Conservation (phyloP, 2,113 vertebrate genomes). For the Xiphophorus couchianus region DNA sequence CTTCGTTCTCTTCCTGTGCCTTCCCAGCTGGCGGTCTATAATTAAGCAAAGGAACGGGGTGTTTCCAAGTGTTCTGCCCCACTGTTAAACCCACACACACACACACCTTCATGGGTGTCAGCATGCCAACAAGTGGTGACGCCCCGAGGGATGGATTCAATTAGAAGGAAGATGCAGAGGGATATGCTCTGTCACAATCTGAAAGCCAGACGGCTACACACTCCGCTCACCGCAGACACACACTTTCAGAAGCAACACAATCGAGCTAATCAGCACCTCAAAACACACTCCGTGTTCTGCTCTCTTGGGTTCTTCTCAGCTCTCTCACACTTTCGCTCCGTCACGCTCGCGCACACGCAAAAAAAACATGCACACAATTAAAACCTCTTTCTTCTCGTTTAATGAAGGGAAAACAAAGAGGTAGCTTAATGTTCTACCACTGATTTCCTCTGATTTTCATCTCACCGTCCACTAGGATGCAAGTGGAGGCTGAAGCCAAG, state of each 20-base stretch:
- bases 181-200: slow-evolving; percentile 69
- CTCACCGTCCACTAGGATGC: slow-evolving; percentile 25
- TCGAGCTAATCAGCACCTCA: slow-evolving; percentile 54
- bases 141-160: slow-evolving; percentile 70
- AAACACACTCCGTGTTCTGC: slow-evolving; percentile 20
- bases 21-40: slow-evolving; percentile 61
- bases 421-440: slow-evolving; percentile 16
- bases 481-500: background rate
- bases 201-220: slow-evolving; percentile 28
- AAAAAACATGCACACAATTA: slow-evolving; percentile 5
- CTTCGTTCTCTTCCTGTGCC: slow-evolving; percentile 40
- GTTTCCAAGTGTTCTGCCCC: slow-evolving; percentile 23
- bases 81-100: background rate
- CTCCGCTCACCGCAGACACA: slow-evolving; percentile 11
- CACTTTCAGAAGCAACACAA: slow-evolving; percentile 12
- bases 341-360: background rate
- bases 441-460: slow-evolving; percentile 30
- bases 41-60: slow-evolving; percentile 64
- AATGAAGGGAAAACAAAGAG: slow-evolving; percentile 28
- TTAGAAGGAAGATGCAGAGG: slow-evolving; percentile 64
- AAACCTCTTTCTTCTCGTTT: slow-evolving; percentile 37
- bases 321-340: background rate
- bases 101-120: slow-evolving; percentile 60
- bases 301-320: slow-evolving; percentile 32
- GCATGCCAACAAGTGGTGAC: slow-evolving; percentile 62